Base-by-base conservation (phyloP, 2,888 invertebrate species). In the Serripes groenlandicus region DNA sequence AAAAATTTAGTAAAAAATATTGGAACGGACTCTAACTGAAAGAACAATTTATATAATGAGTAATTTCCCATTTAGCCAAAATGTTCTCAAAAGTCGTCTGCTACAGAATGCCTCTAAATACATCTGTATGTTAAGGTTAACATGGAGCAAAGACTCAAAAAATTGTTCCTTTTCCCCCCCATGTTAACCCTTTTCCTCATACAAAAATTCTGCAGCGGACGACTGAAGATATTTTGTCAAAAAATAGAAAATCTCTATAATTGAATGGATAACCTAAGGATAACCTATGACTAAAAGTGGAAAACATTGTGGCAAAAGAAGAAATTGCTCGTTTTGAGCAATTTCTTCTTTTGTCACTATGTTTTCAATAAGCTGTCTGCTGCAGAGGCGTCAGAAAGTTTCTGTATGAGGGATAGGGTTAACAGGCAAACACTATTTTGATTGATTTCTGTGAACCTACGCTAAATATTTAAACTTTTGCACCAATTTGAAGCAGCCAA, bases 301-400 rank as follows among this genome's bases (percentile, higher is more conserved):
- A 60, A 60, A 60, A 28, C 28, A 60, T 7, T 60, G 60, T 28
- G 60, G 60, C 11, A 23, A 60, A 60, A 23, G 60, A 28, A 60
- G 60, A 60, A 60, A 60, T 60, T 60, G 23, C 60, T 60, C 28
- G 23, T 60, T 23, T 28, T 30, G 28, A 60, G 60, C 28, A 60
- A 60, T 60, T 60, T 60, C 60, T 60, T 28, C 60, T 23, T 60
- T 60, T 28, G 7, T 18, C 28, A 60, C 26, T 9, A 28, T 60
- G 28, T 60, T 60, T 60, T 60, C 60, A 23, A 60, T n/a, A 42
- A 42, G 42, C 7, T 42, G 7, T 42, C 9, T 42, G 15, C 42
- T 42, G 42, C 42, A 7, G 15, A 42, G 9, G 15, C 42, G n/a
- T n/a, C n/a, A n/a, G n/a, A n/a, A n/a, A n/a, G n/a, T n/a, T n/a